These are phyloP conservation scores for Falco biarmicus DNA, from an alignment of 2,797 vertebrate genomes.

Conservation along the genomic window DNA sequence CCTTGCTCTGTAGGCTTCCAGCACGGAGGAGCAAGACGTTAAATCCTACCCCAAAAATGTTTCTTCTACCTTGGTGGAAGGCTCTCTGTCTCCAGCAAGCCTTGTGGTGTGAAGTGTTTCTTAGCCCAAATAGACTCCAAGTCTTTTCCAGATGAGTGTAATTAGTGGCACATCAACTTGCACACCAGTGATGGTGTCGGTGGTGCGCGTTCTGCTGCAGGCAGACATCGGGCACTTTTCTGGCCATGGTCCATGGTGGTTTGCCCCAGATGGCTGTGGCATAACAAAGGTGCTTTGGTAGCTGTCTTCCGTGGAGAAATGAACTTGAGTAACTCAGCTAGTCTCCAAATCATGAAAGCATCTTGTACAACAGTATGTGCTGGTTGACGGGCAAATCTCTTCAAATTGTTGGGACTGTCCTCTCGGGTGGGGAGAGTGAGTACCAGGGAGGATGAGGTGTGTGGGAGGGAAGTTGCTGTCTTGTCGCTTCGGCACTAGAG, in stretches of 20 bases:
- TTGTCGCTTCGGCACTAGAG: not conserved
- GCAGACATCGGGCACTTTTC: not conserved
- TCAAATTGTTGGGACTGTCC: not conserved
- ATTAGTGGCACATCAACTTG: not conserved
- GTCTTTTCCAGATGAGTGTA: not conserved
- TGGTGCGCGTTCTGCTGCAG: rapidly evolving
- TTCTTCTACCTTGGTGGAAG: not conserved
- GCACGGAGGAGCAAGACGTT: not conserved
- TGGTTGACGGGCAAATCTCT: not conserved
- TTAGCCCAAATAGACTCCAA: not conserved
- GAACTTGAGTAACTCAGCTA: not conserved
- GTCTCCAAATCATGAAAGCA: not conserved
- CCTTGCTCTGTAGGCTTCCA: not conserved
- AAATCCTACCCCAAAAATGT: not conserved
- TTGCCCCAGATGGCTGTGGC: not conserved
- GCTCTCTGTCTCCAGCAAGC: not conserved
- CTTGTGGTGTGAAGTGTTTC: not conserved
- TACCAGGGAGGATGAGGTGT: not conserved
- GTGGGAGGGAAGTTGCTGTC: not conserved
- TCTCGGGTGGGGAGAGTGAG: not conserved
- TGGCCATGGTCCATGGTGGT: not conserved
- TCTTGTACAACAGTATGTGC: rapidly evolving
- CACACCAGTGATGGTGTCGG: not conserved
- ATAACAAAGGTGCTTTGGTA: not conserved
- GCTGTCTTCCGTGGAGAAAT: not conserved